Evolutionary conservation across 2,113 vertebrate species (phyloP).

Genomic region (Carassius auratus): DNA sequence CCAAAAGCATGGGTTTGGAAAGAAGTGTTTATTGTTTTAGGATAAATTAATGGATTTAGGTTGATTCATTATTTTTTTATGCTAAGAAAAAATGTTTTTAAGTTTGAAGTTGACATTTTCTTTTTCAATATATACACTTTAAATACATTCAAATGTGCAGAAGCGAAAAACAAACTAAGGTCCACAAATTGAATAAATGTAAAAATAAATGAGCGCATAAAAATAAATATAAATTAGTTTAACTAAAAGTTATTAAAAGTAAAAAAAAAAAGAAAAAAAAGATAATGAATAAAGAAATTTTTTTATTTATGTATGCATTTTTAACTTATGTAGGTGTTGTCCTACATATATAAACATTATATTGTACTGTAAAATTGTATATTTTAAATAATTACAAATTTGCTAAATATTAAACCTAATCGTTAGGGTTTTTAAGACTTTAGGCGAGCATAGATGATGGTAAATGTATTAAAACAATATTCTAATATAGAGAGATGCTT

Average conservation of each 20-base stretch:
- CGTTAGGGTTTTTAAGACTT: neutral
- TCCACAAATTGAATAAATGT: no score
- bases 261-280: no score
- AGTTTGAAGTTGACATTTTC: neutral
- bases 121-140: neutral
- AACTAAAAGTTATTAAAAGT: no score
- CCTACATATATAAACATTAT: neutral
- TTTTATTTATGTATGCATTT: no score
- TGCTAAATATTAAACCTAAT: no score
- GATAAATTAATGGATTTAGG: no score
- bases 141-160: neutral
- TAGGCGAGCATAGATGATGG: neutral
- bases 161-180: neutral
- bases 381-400: neutral
- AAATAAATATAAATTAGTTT: no score
- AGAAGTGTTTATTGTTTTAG: neutral
- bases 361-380: neutral
- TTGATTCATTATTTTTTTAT: neutral
- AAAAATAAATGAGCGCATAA: no score
- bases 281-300: no score
- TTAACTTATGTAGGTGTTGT: no score
- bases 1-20: neutral
- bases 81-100: neutral
- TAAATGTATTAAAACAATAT: no score
- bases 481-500: conserved; percentile 4